phyloP scores from a whole-genome alignment of 2,797 vertebrate species.

The Mus spretus region DNA sequence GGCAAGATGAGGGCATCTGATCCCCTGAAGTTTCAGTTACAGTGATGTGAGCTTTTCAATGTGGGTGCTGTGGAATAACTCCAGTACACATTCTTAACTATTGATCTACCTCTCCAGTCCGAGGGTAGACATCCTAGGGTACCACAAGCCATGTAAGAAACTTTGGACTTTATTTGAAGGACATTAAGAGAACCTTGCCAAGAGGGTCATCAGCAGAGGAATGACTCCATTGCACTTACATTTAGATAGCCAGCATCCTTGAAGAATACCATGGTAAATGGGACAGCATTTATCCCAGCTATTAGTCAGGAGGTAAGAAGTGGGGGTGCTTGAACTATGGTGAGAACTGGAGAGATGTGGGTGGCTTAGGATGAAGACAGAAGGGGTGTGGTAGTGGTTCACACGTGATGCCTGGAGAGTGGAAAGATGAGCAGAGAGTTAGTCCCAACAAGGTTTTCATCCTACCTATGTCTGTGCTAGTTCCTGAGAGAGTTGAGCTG shows the following conservation, averaged over 20 bases:
- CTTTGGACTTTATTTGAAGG: conserved; percentile 22
- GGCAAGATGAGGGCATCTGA: not conserved
- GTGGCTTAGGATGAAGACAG: not conserved
- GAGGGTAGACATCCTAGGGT: not conserved
- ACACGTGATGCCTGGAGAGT: not conserved
- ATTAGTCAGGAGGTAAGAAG: not conserved
- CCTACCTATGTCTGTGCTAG: not conserved
- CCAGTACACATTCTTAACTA: not conserved
- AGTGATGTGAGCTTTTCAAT: not conserved
- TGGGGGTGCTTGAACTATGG: too few species aligned
- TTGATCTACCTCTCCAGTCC: not conserved
- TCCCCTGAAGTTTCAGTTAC: not conserved
- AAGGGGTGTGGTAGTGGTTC: not conserved
- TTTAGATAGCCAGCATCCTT: conserved; percentile 1
- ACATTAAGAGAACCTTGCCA: not conserved
- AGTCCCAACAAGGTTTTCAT: not conserved
- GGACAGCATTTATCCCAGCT: not conserved
- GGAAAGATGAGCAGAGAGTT: not conserved
- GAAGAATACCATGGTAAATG: not conserved
- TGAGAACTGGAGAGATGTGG: not conserved
- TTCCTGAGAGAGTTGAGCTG: conserved; percentile 27
- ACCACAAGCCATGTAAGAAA: not conserved
- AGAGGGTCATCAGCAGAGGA: not conserved
- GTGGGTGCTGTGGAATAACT: not conserved
- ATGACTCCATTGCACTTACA: not conserved